phyloP scores from a whole-genome alignment of 2,113 vertebrate genomes.

The Scomber japonicus region DNA sequence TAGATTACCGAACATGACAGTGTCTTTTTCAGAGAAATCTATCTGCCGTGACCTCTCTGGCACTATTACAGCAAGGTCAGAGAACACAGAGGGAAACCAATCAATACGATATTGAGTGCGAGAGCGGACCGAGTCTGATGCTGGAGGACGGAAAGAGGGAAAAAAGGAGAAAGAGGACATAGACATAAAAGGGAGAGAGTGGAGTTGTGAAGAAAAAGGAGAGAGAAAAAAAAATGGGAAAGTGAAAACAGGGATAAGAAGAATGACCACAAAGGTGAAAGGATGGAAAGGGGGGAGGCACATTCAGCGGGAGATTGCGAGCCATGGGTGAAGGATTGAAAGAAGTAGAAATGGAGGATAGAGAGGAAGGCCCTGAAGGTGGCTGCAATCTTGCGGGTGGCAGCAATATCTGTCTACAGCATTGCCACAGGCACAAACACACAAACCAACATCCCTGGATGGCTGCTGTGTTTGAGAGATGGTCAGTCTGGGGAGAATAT shows the following conservation, averaged over 20 bases:
- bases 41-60: constrained; percentile 74
- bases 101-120: constrained; percentile 81
- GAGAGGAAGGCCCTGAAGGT: constrained; percentile 44
- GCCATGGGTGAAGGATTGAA: constrained; percentile 46
- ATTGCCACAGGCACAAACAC: constrained; percentile 58
- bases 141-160: constrained; percentile 19
- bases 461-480: constrained; percentile 44
- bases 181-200: constrained; percentile 13
- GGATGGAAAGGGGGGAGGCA: background rate
- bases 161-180: background rate
- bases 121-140: constrained; percentile 53
- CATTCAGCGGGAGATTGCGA: constrained; percentile 18
- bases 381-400: constrained; percentile 57
- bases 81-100: constrained; percentile 77
- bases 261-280: constrained; percentile 8
- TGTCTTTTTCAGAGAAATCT: constrained; percentile 80
- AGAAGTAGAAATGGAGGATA: constrained; percentile 33
- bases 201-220: constrained; percentile 2
- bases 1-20: constrained; percentile 81
- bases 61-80: constrained; percentile 83
- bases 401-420: constrained; percentile 59
- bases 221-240: background rate
- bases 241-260: background rate
- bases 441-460: constrained; percentile 12
- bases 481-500: constrained; percentile 55